A percentile compares a stretch with the other conserved stretches of the same genome.
These are phyloP conservation scores for Napeogenes inachia DNA, from an alignment of 2,888 invertebrate species.

Conservation along the genomic window DNA sequence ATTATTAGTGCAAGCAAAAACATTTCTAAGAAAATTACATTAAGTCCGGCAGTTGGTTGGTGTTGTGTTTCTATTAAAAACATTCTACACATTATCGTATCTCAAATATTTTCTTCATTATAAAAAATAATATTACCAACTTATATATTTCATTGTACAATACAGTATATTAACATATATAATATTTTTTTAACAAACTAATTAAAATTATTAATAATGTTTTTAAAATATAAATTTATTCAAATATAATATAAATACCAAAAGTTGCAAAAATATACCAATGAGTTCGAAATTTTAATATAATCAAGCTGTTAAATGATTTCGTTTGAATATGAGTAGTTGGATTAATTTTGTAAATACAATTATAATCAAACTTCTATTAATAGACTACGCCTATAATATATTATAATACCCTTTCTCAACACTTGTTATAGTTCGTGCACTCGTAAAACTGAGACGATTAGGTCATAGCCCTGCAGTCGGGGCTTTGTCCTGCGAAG, in stretches of 20 bases:
- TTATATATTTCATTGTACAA: background rate
- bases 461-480: slow-evolving; percentile 34
- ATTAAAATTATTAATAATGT: too few species aligned
- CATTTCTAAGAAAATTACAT: slow-evolving; percentile 63
- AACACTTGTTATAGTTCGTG: slow-evolving; percentile 1
- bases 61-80: slow-evolving; percentile 51
- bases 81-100: slow-evolving; percentile 5
- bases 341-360: too few species aligned
- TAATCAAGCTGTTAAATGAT: too few species aligned
- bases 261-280: too few species aligned
- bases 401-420: too few species aligned
- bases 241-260: too few species aligned
- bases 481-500: slow-evolving; percentile 35
- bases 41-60: slow-evolving; percentile 50
- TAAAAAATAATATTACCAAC: background rate
- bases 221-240: too few species aligned
- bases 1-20: slow-evolving; percentile 53
- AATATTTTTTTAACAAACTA: too few species aligned
- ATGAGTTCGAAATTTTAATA: too few species aligned
- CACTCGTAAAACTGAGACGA: slow-evolving; percentile 14
- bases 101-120: background rate
- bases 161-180: background rate
- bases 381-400: too few species aligned
- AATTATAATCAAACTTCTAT: too few species aligned
- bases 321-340: too few species aligned